These are phyloP conservation scores for Sebastes aleutianus DNA, from an alignment of 2,797 vertebrate genomes.

Conservation along the genomic window DNA sequence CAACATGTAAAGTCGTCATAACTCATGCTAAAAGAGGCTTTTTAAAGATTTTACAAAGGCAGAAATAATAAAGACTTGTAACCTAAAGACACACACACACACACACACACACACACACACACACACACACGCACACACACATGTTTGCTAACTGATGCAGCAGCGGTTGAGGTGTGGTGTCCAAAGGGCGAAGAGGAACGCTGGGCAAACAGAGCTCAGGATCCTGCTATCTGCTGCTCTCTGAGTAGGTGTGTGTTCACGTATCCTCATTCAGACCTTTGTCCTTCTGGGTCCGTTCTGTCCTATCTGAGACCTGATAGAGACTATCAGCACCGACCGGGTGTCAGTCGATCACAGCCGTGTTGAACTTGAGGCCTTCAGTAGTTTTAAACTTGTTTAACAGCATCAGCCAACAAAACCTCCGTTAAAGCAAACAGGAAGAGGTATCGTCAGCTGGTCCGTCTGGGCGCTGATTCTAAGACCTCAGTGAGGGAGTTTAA, in stretches of 20 bases:
- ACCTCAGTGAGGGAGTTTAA: too few species aligned
- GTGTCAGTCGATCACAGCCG: neutral
- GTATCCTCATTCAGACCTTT: slow-evolving; percentile 57
- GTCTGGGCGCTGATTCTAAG: neutral
- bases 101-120: neutral
- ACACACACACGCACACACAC: neutral
- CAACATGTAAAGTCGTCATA: too few species aligned
- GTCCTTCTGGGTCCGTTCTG: slow-evolving; percentile 50
- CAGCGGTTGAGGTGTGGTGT: slow-evolving; percentile 69
- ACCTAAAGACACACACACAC: too few species aligned
- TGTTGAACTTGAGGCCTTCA: slow-evolving; percentile 49
- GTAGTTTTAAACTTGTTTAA: neutral
- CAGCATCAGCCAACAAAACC: neutral
- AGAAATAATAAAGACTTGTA: too few species aligned
- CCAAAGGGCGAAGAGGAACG: slow-evolving; percentile 70
- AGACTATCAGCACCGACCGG: slow-evolving; percentile 34
- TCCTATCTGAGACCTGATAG: slow-evolving; percentile 56
- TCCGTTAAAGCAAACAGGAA: too few species aligned
- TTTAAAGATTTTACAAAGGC: too few species aligned
- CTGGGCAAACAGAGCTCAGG: slow-evolving; percentile 61
- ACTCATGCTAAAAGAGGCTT: too few species aligned
- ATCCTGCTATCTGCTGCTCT: slow-evolving; percentile 62
- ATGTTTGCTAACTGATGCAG: slow-evolving; percentile 41
- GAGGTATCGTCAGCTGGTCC: neutral
- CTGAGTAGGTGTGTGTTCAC: neutral